These are phyloP conservation scores for Gracilinanus agilis DNA, from an alignment of 2,113 vertebrate species.

Conservation along the genomic window DNA sequence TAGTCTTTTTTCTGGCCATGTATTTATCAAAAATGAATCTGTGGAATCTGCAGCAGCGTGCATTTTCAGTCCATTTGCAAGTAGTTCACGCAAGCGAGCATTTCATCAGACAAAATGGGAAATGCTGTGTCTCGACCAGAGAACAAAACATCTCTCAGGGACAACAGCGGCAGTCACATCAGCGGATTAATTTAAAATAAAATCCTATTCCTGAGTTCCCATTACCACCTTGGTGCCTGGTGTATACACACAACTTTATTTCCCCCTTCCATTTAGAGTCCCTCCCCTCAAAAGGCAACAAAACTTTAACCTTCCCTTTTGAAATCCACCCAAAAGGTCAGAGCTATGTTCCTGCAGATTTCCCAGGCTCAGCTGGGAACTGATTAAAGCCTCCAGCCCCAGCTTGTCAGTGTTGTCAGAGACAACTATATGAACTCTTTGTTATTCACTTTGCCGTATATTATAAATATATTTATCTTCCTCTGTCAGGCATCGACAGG, in stretches of 20 bases:
- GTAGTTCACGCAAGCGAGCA: neutral
- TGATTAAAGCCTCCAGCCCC: constrained; percentile 81
- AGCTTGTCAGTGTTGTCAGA: constrained; percentile 78
- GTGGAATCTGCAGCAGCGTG: constrained; percentile 39
- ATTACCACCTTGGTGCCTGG: constrained; percentile 42
- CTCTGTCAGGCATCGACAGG: constrained; percentile 75
- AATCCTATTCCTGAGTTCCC: constrained; percentile 60
- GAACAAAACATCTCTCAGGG: constrained; percentile 36
- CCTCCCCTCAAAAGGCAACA: constrained; percentile 24
- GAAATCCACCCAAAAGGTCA: constrained; percentile 83
- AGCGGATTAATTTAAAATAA: constrained; percentile 69
- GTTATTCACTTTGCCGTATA: constrained; percentile 81
- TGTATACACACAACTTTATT: constrained; percentile 4
- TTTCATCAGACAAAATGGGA: constrained; percentile 35
- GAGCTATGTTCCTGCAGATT: constrained; percentile 75
- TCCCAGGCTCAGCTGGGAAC: constrained; percentile 82
- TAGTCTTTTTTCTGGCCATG: neutral
- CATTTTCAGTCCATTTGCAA: constrained; percentile 50
- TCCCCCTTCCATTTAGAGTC: constrained; percentile 66
- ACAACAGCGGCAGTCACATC: neutral
- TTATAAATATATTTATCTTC: constrained; percentile 88
- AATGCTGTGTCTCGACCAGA: neutral
- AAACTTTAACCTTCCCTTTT: constrained; percentile 82
- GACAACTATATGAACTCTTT: constrained; percentile 81
- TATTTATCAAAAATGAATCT: constrained; percentile 37